These are phyloP conservation scores for Atta colombica DNA, from an alignment of 1,140 invertebrate genomes.

Conservation along the genomic window DNA sequence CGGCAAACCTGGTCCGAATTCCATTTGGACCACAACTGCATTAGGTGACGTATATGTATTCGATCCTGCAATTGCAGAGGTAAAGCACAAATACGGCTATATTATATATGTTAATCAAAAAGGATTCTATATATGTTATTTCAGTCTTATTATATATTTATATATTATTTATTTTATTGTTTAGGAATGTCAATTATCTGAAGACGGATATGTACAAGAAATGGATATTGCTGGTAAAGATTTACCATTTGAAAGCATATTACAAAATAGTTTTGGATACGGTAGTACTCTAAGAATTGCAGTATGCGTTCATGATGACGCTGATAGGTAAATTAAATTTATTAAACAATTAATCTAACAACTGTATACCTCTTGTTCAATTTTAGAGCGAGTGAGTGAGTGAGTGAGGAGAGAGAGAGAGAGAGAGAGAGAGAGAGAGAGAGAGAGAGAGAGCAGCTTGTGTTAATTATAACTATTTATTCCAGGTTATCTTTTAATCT, in stretches of 20 bases:
- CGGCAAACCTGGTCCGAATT: conserved; percentile 89
- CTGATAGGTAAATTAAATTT: conserved; percentile 86
- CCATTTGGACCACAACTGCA: conserved; percentile 92
- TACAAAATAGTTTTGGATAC: conserved; percentile 89
- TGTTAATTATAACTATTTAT: conserved; percentile 37
- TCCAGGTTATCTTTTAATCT: conserved; percentile 91
- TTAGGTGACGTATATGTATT: conserved; percentile 94
- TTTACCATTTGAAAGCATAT: conserved; percentile 88
- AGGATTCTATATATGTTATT: conserved; percentile 1
- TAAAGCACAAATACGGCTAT: conserved; percentile 67
- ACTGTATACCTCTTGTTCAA: not conserved
- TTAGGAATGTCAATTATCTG: conserved; percentile 82
- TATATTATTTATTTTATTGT: no score
- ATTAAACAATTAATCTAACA: conserved; percentile 7
- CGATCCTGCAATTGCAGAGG: conserved; percentile 89
- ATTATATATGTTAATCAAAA: not conserved
- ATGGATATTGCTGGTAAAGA: conserved; percentile 90
- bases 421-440: not conserved
- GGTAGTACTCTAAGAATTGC: conserved; percentile 89
- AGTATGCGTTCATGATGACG: conserved; percentile 91
- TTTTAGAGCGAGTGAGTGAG: not conserved
- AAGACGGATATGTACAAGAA: conserved; percentile 87
- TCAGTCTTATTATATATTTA: not conserved
- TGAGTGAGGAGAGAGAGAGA: not conserved
- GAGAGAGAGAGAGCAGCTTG: not conserved